Percentiles rank a stretch among this genome's conserved stretches.
phyloP scores from a whole-genome alignment of 1,140 invertebrate species.

The Dreissena polymorpha region DNA sequence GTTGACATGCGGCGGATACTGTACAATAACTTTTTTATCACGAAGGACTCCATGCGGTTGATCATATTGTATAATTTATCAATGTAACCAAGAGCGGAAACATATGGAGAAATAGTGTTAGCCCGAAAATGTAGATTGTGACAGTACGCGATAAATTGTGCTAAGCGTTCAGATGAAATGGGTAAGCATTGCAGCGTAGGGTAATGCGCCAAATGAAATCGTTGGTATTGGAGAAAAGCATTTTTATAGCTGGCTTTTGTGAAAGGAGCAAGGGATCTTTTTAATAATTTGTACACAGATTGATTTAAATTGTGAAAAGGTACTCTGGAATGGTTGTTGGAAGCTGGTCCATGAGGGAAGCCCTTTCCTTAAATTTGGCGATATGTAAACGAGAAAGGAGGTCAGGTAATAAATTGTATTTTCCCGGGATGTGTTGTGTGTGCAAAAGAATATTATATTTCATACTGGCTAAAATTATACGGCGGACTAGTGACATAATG shows the following conservation, averaged over 20 bases:
- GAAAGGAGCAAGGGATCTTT: slow-evolving; percentile 15
- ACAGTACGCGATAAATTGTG: slow-evolving; percentile 40
- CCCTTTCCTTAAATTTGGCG: not conserved
- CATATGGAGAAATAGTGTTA: slow-evolving; percentile 19
- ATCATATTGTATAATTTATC: slow-evolving; percentile 4
- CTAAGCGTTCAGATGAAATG: slow-evolving; percentile 10
- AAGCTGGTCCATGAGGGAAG: slow-evolving; percentile 18
- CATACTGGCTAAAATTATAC: slow-evolving; percentile 29
- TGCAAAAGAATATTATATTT: slow-evolving; percentile 43
- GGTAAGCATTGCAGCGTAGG: not conserved
- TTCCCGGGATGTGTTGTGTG: slow-evolving; percentile 48
- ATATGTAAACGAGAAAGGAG: slow-evolving; percentile 54
- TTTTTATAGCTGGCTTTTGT: slow-evolving; percentile 30
- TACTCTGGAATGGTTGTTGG: slow-evolving; percentile 28
- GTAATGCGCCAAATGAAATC: slow-evolving; percentile 22
- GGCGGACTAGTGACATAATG: slow-evolving; percentile 49
- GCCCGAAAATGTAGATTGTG: slow-evolving; percentile 3
- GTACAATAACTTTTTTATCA: slow-evolving; percentile 26
- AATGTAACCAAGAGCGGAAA: slow-evolving; percentile 22
- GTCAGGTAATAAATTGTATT: slow-evolving; percentile 45
- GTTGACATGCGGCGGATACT: not conserved
- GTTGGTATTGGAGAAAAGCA: slow-evolving; percentile 9
- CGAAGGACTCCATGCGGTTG: not conserved
- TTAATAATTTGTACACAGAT: not conserved
- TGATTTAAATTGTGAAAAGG: slow-evolving; percentile 15